Evolutionary conservation across 2,797 vertebrate species (phyloP).

Genomic region (Gymnopithys bicolor): DNA sequence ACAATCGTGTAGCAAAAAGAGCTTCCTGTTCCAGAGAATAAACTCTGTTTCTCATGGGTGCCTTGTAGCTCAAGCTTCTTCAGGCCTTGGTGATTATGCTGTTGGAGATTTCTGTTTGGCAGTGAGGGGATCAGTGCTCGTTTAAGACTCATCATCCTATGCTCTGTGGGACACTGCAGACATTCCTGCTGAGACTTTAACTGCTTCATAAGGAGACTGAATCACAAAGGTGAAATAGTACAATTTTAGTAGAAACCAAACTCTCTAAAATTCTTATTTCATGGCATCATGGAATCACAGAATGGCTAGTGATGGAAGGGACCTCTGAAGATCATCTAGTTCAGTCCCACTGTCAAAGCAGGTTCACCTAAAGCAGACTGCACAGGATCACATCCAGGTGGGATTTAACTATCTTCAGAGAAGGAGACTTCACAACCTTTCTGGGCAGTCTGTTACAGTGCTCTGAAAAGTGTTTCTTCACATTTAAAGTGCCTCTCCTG

Average conservation of each 20-base stretch:
- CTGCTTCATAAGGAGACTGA: background rate
- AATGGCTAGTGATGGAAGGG: background rate
- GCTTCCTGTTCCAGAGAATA: background rate
- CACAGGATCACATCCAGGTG: accelerated
- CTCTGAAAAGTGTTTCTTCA: background rate
- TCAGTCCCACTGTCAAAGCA: background rate
- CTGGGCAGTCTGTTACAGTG: no score
- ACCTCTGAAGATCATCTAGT: background rate
- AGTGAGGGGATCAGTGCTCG: background rate
- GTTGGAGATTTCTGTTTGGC: background rate
- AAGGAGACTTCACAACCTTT: no score
- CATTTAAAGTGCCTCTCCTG: background rate
- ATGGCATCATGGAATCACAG: background rate
- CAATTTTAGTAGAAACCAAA: background rate
- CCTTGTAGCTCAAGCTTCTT: background rate
- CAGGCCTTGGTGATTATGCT: background rate
- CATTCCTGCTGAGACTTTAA: background rate
- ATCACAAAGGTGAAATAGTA: background rate
- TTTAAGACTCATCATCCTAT: background rate
- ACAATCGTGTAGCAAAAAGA: background rate
- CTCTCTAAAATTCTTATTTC: background rate
- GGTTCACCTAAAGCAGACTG: background rate
- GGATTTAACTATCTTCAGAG: background rate
- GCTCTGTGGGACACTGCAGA: background rate
- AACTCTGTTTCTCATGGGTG: background rate